phyloP scores from a whole-genome alignment of 2,113 vertebrate species.

The Fregata magnificens region DNA sequence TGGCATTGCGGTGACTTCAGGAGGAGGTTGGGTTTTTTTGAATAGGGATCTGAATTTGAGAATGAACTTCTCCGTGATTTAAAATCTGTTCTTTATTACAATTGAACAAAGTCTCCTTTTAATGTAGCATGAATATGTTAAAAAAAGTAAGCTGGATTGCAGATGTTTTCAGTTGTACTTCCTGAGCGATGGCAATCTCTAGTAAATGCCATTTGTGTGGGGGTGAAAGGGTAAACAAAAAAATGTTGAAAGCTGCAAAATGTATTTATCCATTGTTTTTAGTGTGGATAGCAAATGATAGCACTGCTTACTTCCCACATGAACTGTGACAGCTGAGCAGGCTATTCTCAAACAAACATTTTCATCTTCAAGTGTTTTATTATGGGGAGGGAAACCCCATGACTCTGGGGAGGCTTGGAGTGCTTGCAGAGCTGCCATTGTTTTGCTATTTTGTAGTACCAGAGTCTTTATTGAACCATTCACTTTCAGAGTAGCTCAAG shows the following conservation, averaged over 20 bases:
- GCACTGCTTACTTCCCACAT: neutral
- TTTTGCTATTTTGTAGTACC: neutral
- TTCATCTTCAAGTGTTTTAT: neutral
- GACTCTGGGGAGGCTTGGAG: neutral
- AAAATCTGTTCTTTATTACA: neutral
- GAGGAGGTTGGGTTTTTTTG: neutral
- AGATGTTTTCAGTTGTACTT: neutral
- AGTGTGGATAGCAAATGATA: neutral
- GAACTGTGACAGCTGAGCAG: neutral
- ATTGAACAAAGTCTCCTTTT: neutral
- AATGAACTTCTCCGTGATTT: neutral
- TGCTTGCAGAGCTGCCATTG: neutral
- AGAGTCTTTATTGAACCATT: neutral
- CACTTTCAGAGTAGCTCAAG: neutral
- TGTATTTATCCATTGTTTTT: neutral
- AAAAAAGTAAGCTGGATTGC: neutral
- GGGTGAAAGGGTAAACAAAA: neutral
- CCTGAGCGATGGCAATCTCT: neutral
- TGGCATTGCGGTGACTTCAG: rapidly evolving
- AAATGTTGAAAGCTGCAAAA: neutral
- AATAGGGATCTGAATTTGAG: neutral
- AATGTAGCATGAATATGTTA: neutral
- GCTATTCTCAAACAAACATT: neutral
- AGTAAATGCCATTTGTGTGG: neutral
- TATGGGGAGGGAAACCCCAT: neutral